phyloP scores from a whole-genome alignment of 2,113 vertebrate species.

The Cranoglanis bouderius region DNA sequence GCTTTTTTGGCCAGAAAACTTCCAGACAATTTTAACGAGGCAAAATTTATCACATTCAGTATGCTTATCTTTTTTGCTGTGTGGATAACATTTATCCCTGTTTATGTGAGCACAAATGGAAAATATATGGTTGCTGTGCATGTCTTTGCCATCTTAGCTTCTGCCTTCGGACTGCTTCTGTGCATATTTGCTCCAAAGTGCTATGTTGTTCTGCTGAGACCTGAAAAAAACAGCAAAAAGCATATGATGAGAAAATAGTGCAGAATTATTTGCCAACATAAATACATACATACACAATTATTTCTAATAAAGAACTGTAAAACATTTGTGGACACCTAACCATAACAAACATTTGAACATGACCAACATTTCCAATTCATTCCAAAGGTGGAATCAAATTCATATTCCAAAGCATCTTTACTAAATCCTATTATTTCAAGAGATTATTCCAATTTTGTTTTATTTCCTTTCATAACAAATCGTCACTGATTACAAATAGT shows the following conservation, averaged over 20 bases:
- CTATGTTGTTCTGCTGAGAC: constrained; percentile 60
- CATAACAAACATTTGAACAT: neutral
- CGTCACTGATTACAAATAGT: too few species aligned
- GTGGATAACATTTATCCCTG: constrained; percentile 65
- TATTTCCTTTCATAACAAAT: too few species aligned
- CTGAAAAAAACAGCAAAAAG: constrained; percentile 62
- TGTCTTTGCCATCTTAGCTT: constrained; percentile 64
- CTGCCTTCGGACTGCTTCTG: constrained; percentile 60
- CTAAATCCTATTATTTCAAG: too few species aligned
- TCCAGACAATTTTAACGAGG: constrained; percentile 66
- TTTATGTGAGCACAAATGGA: constrained; percentile 62
- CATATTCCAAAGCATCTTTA: too few species aligned
- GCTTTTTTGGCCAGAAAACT: constrained; percentile 65
- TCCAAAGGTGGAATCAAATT: too few species aligned
- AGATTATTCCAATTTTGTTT: too few species aligned
- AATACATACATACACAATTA: neutral
- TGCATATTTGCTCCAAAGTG: constrained; percentile 65
- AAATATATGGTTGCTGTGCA: constrained; percentile 65
- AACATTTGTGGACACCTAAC: neutral
- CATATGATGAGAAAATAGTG: constrained; percentile 59
- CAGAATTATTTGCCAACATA: neutral
- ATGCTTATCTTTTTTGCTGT: constrained; percentile 67
- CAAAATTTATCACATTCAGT: constrained; percentile 68
- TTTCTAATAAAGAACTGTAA: too few species aligned
- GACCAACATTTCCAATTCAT: too few species aligned